Base-by-base conservation (phyloP, 2,888 invertebrate genomes). In the Myopa tessellatipennis region DNA sequence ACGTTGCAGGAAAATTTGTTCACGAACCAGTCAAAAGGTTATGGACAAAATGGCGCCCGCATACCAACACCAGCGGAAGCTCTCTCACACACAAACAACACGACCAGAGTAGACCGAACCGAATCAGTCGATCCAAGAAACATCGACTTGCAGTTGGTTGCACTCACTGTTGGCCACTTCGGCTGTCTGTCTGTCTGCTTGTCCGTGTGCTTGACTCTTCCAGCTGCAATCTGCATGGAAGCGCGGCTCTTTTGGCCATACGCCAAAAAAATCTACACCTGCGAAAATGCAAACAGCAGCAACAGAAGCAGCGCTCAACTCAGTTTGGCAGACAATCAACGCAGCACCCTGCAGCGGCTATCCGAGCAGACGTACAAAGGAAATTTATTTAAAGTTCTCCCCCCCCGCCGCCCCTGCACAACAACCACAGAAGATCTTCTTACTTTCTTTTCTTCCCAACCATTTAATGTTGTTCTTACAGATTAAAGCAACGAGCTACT, bases 211-310 rank as follows among this genome's bases (percentile, higher is more conserved):
- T 45, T 45, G 45, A 45, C 45, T 45, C 45, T 10, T 45, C 45
- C 45, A 45, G 18, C 16, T 45, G 12, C n/a, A 18, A 61, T 45
- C 60, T 45, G 58, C 38, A 58, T 60, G n/a, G 52, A 18, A 70
- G 16, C 70, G 52, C 55, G 70, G 70, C 70, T 34, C 16, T 45
- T 61, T 61, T 72, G 72, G 72, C 61, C 45, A 14, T 6, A 1
- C 45, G 73, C 73, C 73, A 73, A 45, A 61, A 71, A 7, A 71
- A 26, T 26, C 34, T 34, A 14, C 73, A 61, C 61, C 61, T 60
- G 60, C 40, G 16, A 36, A 67, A 67, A 40, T 14, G 67, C 40
- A 67, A 67, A 40, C 67, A 67, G 40, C 38, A 67, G 40, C 70
- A 55, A 26, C 26, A 16, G 70, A 18, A 50, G 70, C 26, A 50